Evolutionary conservation across 2,797 vertebrate genomes (phyloP), one percentile per base, ranked within the genome.

Genomic region (Typhlichthys eigenmanni): DNA sequence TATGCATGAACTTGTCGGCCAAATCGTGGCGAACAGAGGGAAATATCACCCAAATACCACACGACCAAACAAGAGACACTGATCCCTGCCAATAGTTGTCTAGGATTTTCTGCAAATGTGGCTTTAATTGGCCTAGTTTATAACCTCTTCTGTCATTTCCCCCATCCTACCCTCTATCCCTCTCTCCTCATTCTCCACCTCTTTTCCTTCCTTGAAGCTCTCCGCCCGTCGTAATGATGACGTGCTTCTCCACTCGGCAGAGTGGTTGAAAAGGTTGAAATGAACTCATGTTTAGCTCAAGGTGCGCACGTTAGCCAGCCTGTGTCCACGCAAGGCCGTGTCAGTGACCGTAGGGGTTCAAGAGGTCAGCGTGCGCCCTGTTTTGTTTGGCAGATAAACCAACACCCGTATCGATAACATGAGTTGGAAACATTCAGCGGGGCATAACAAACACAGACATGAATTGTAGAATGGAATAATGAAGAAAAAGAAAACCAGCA

Each of bases 341-440:
- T 65, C 47, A 32, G 3, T 38, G 14, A 43, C 16, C 57, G 46
- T 32, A 69, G 34, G 46, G 47, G n/a, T 45, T 47, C 49, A 38
- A 43, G 59, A 53, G 38, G 38, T 43, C 38, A 43, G 38, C 48
- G 45, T 16, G 1, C 11, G 0, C 55, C 24, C 48, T 47, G 51
- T 55, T 64, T 49, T 49, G 65, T 56, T 49, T 46, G 14, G 60
- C 56, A 62, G 63, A 72, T 71, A 69, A 80, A 78, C 84, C 64
- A 57, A 11, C 14, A 34, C 2, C 46, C 14, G 46, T 68, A 66
- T 82, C 19, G 56, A 80, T 75, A 70, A 69, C 64, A 52, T 2
- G 13, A 52, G 72, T 60, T 34, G 66, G 62, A 83, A 83, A 71
- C 34, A 11, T 71, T 64, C 71, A 80, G 86, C 62, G 79, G 80